Evolutionary conservation across 2,797 vertebrate species (phyloP), one percentile per base, ranked within the genome.

Genomic region (Catamblyrhynchus diadema): DNA sequence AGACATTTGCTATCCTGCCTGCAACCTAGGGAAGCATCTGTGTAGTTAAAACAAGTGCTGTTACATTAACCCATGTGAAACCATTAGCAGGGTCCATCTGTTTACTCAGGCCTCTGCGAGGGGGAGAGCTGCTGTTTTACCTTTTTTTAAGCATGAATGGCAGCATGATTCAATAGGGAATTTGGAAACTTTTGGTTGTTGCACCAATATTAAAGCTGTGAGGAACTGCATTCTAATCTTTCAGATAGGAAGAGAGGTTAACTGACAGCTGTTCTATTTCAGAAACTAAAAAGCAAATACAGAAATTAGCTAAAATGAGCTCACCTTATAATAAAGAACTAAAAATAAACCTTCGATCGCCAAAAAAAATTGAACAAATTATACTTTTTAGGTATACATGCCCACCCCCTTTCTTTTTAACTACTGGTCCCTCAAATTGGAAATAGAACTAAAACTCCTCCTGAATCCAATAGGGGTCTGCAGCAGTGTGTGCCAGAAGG

Each of bases 1-100:
- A 90, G 35, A 74, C 84, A 90, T 94, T 95, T 95, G 88, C 74
- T 91, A 79, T 86, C 67, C 88, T 66, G 85, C 57, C 45, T 81
- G 75, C n/a, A 87, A 81, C 47, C 45, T 61, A 47, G 61, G 79
- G 88, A 83, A 95, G 88, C 84, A 89, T 94, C 79, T 95, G 93
- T 30, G 79, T 33, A 65, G 84, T 80, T 71, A 82, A 87, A 53
- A 83, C 74, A 78, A 92, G 79, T 3, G 1, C 44, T 81, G 61
- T 64, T 60, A 53, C 33, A 5, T 85, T 93, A 95, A 78, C 75
- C 53, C 75, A 69, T 48, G 65, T 83, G 93, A 94, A 96, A 85
- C 79, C 69, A 74, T 85, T 81, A 89, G 56, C 22, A 48, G 78
- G 51, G 53, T 19, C 69, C 35, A 54, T 72, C 81, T 94, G 90